These are phyloP conservation scores for Rotaria macrura DNA, from an alignment of 2,888 invertebrate species.

Conservation along the genomic window DNA sequence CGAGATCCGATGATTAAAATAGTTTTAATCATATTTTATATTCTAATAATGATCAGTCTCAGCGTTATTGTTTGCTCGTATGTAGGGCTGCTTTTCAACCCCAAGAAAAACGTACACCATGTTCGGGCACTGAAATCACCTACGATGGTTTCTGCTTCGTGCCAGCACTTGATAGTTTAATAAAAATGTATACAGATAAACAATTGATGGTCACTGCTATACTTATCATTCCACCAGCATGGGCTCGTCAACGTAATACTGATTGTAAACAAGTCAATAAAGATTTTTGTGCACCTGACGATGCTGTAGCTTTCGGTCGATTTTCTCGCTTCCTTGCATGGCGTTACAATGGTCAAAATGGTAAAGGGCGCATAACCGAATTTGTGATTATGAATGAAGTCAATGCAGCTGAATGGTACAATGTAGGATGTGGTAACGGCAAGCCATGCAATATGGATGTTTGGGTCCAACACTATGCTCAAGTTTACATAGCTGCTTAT, in stretches of 20 bases:
- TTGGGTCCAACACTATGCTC: background rate
- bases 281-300: background rate
- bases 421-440: background rate
- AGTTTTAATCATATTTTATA: too few species aligned
- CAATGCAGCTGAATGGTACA: background rate
- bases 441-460: background rate
- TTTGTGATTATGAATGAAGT: conserved; percentile 18
- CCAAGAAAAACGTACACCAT: background rate
- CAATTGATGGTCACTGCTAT: background rate
- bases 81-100: background rate
- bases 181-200: background rate
- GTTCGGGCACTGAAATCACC: background rate
- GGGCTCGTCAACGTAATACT: background rate
- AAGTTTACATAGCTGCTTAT: background rate
- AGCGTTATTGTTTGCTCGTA: too few species aligned
- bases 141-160: background rate
- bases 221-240: background rate
- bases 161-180: background rate
- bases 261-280: background rate
- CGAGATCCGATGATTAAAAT: too few species aligned
- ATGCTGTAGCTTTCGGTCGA: background rate
- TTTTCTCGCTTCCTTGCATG: background rate
- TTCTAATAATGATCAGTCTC: background rate
- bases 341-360: background rate
- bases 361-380: background rate